A percentile compares a stretch with the other conserved stretches of the same genome.
Conservation (phyloP, 2,888 invertebrate species). For the Diachrysia chrysitis region DNA sequence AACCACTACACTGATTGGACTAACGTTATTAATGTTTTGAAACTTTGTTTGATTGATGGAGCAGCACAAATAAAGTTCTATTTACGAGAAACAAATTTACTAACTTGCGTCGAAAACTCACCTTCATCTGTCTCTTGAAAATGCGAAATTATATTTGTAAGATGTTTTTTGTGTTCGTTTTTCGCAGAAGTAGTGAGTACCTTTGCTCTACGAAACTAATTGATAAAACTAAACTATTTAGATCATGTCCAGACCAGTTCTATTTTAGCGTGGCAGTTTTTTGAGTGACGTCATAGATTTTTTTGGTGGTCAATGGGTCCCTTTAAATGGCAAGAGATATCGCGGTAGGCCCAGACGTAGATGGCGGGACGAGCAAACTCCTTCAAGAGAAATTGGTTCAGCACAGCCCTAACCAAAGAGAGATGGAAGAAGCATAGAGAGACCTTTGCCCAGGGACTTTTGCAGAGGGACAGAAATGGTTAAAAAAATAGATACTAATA, state of each 20-base stretch:
- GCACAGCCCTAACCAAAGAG: too few relatives aligned
- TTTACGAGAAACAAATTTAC: constrained; percentile 1
- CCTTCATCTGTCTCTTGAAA: constrained; percentile 1
- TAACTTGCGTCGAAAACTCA: not conserved
- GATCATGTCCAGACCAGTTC: too few relatives aligned
- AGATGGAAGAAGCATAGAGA: too few relatives aligned
- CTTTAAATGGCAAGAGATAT: too few relatives aligned
- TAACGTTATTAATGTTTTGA: constrained; percentile 3
- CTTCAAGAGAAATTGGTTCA: too few relatives aligned
- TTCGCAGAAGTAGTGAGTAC: not conserved
- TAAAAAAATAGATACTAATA: not conserved
- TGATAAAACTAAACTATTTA: not conserved
- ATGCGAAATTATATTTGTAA: not conserved
- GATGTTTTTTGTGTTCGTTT: not conserved
- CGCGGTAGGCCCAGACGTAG: too few relatives aligned
- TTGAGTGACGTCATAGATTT: too few relatives aligned
- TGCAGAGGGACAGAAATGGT: too few relatives aligned
- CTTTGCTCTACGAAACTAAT: not conserved
- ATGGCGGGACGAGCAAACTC: too few relatives aligned
- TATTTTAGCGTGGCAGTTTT: too few relatives aligned
- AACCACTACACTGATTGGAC: constrained; percentile 7
- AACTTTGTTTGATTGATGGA: constrained; percentile 9
- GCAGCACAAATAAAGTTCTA: not conserved
- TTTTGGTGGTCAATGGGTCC: too few relatives aligned
- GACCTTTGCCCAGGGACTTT: too few relatives aligned